Percentiles rank a stretch among this genome's conserved stretches.
Conservation (phyloP, 1,140 invertebrate species). For the Drosophila fuyamai region DNA sequence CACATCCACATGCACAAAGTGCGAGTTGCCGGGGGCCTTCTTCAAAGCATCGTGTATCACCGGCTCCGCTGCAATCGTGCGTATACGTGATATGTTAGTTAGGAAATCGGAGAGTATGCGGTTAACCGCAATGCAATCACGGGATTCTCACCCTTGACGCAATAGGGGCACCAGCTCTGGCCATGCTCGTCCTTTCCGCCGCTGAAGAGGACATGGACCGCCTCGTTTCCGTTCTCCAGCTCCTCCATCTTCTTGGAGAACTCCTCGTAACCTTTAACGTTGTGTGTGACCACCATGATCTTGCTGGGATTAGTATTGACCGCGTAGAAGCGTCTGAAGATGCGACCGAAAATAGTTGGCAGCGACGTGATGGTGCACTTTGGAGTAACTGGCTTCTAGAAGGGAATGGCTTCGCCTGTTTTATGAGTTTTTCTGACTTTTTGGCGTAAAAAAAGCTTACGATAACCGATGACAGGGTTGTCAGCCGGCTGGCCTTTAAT, state of each 20-base stretch:
- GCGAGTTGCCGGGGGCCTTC: constrained; percentile 86
- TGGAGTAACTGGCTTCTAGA: constrained; percentile 35
- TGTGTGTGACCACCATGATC: constrained; percentile 86
- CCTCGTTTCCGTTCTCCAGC: constrained; percentile 83
- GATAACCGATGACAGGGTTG: constrained; percentile 9
- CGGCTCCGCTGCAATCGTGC: constrained; percentile 86
- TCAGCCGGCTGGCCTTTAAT: not conserved
- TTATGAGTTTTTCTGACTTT: constrained; percentile 27
- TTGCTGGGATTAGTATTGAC: constrained; percentile 42
- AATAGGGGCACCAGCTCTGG: constrained; percentile 90
- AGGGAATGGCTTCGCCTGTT: not conserved
- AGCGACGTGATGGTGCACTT: constrained; percentile 66
- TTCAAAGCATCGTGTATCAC: constrained; percentile 87
- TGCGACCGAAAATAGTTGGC: constrained; percentile 23
- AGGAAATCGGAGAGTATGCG: constrained; percentile 14
- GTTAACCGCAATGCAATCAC: constrained; percentile 13
- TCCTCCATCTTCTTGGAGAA: constrained; percentile 86
- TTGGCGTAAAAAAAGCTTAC: constrained; percentile 17
- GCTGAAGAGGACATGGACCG: constrained; percentile 88
- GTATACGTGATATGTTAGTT: constrained; percentile 3
- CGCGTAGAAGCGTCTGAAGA: constrained; percentile 51
- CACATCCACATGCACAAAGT: constrained; percentile 89
- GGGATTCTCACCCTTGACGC: constrained; percentile 87
- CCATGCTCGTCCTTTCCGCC: constrained; percentile 88
- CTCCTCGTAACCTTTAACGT: constrained; percentile 87